Conservation (phyloP, 92 coral and sea anemone genomes). For the Blastomussa wellsi region DNA sequence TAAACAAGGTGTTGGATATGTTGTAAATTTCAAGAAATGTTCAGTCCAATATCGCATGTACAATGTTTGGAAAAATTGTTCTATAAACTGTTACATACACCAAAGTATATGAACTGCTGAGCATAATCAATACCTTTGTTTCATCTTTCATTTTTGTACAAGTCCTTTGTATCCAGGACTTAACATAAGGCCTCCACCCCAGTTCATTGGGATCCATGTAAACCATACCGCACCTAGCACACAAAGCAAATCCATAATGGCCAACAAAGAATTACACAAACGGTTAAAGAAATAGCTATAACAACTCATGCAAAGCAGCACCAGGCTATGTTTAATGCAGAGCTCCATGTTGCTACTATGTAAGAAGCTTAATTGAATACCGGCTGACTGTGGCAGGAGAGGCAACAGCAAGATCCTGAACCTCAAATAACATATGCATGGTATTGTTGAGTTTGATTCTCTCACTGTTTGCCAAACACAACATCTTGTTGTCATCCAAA, state of each 20-base stretch:
- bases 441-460: conserved; percentile 96
- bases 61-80: no score
- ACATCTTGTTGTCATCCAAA: conserved; percentile 96
- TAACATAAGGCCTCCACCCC: conserved; percentile 96
- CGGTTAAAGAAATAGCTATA: not conserved
- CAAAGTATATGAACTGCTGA: not conserved
- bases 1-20: no score
- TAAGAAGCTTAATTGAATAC: conserved; percentile 26
- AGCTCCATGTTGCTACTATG: not conserved
- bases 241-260: not conserved
- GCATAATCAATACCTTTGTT: conserved; percentile 63
- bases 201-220: conserved; percentile 96
- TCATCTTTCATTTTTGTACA: conserved; percentile 89
- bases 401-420: conserved; percentile 99
- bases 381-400: conserved; percentile 99
- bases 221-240: conserved; percentile 94
- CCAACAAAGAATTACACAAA: not conserved
- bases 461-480: conserved; percentile 97
- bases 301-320: not conserved
- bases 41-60: no score
- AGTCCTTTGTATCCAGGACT: conserved; percentile 85
- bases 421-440: conserved; percentile 99
- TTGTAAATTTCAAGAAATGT: no score
- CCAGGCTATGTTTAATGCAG: not conserved
- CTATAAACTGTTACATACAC: not conserved